Evolutionary conservation across 1,140 invertebrate genomes (phyloP), one percentile per base, ranked within the genome.

Genomic region (Mesaphorura yosii): DNA sequence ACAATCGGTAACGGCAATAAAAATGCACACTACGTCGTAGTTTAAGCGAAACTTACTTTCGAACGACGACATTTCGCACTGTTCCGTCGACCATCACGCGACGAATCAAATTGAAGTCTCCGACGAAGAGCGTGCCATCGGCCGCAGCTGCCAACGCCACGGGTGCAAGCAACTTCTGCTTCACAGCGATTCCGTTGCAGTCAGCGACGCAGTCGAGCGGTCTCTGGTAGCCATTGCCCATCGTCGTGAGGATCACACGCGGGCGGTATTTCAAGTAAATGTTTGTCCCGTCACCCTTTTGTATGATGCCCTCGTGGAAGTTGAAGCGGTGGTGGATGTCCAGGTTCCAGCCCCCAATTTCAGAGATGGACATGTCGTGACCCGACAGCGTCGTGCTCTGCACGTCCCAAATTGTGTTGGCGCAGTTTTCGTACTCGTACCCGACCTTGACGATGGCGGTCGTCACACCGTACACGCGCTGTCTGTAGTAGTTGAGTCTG

Each of bases 241-340:
- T 84, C 1, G 87, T 81, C n/a, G 88, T 92, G 15, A 87, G 72
- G 41, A 95, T 85, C 1, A 92, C 84, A 48, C 88, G 76, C 0
- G 91, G 90, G 66, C 90, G 88, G 66, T 96, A 88, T 65, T 91
- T 91, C 62, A 97, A 67, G 67, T 95, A 96, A 53, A 95, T 90
- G 65, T 93, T 96, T 0, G 88, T 86, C 20, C 94, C 94, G 69
- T 97, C 93, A 25, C 94, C 94, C 68, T 95, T 95, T 70, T 97
- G 92, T 1, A 97, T 74, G 57, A 97, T 95, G 23, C 88, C 92
- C 75, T 95, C 91, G 67, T 94, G 89, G 77, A 94, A 93, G 67
- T 97, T 96, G 69, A 96, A 95, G 59, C 90, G 76, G 65, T 98
- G 93, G 72, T 97, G 93, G 60, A 96, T 91, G 66, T 96, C 89